Conservation (phyloP, 2,888 invertebrate species). For the Pseudococcus jackbeardsleyi region DNA sequence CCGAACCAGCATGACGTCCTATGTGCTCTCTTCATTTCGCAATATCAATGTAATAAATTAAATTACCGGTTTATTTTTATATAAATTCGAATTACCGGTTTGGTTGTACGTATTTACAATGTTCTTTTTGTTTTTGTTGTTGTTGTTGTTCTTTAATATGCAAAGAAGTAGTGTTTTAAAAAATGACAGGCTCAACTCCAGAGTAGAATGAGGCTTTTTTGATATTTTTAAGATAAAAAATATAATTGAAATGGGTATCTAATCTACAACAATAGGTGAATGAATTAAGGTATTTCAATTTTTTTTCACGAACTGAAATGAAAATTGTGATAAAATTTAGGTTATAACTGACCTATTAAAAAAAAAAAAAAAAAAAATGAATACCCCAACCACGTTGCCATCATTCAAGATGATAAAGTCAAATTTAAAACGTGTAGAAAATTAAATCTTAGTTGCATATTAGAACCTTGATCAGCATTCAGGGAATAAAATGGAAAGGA, state of each 20-base stretch:
- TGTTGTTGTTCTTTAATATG: too few relatives aligned
- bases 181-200: not conserved
- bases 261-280: not conserved
- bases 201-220: not conserved
- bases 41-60: slow-evolving; percentile 26
- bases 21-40: slow-evolving; percentile 21
- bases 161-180: too few relatives aligned
- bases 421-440: too few relatives aligned
- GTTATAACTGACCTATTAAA: not conserved
- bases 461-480: too few relatives aligned
- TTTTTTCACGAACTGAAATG: not conserved
- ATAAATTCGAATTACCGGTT: slow-evolving; percentile 19
- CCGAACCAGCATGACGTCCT: not conserved
- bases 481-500: too few relatives aligned
- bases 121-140: not conserved
- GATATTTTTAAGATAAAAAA: not conserved
- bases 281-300: not conserved
- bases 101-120: not conserved
- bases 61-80: slow-evolving; percentile 18
- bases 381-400: not conserved
- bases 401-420: not conserved
- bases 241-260: not conserved
- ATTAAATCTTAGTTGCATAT: too few relatives aligned
- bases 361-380: not conserved
- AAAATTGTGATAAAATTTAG: not conserved